Percentiles rank a stretch among this genome's conserved stretches.
These are phyloP conservation scores for Oconnorella tubifera DNA, from an alignment of 2,888 invertebrate genomes.

Conservation along the genomic window DNA sequence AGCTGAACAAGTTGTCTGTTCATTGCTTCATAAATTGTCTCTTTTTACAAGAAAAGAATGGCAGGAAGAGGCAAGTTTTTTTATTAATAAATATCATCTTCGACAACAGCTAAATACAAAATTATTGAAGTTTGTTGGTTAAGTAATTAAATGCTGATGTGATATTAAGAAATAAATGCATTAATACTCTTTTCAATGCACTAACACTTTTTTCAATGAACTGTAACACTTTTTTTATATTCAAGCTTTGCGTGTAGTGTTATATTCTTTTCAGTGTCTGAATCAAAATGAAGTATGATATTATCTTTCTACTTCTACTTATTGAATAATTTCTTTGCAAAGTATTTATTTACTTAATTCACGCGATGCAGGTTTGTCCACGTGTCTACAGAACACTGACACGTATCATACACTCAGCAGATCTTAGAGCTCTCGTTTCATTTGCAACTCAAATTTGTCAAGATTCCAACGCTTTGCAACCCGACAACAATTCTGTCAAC, in stretches of 20 bases:
- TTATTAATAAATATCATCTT: background rate
- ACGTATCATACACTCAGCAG: background rate
- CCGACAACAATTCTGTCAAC: slow-evolving; percentile 10
- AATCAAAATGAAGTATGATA: no score
- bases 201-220: background rate
- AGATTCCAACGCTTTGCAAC: background rate
- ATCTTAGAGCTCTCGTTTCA: slow-evolving; percentile 23
- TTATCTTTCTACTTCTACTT: no score
- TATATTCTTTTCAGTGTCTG: no score
- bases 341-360: background rate
- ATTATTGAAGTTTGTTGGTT: background rate
- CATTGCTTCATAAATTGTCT: slow-evolving; percentile 22
- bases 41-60: slow-evolving; percentile 27
- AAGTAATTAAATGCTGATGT: no score
- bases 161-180: no score
- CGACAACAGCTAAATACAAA: background rate
- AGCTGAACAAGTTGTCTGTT: slow-evolving; percentile 14
- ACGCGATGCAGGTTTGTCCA: slow-evolving; percentile 17
- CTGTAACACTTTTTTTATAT: background rate
- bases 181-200: no score
- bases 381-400: slow-evolving; percentile 10
- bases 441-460: slow-evolving; percentile 15
- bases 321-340: no score
- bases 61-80: slow-evolving; percentile 24
- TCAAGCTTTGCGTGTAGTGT: no score